These are phyloP conservation scores for Pterostichus madidus DNA, from an alignment of 2,888 invertebrate genomes.

Conservation along the genomic window DNA sequence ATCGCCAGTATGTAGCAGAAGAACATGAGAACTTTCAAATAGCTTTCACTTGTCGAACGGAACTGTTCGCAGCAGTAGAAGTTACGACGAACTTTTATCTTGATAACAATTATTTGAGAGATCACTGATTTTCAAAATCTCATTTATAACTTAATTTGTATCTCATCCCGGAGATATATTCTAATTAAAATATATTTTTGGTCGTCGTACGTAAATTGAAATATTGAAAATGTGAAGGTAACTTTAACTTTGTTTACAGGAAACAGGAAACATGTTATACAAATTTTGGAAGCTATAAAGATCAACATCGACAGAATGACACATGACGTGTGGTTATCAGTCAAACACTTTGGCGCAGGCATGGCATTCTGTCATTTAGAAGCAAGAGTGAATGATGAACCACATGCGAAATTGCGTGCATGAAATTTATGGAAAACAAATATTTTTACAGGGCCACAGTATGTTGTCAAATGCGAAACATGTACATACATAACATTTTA, in stretches of 20 bases:
- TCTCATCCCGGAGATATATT: too few species aligned
- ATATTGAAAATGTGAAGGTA: too few species aligned
- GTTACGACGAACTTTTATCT: too few species aligned
- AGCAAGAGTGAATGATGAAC: neutral
- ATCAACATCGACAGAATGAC: constrained; percentile 8
- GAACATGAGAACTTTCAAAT: constrained; percentile 6
- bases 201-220: too few species aligned
- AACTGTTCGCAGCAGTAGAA: neutral
- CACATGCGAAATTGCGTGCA: neutral
- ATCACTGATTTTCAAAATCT: too few species aligned
- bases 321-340: neutral
- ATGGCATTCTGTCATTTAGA: constrained; percentile 18
- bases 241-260: neutral
- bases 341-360: neutral
- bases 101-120: too few species aligned
- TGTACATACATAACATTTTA: neutral
- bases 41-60: neutral
- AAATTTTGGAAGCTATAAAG: neutral
- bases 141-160: too few species aligned
- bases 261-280: neutral
- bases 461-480: neutral
- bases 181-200: too few species aligned
- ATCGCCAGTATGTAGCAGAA: neutral
- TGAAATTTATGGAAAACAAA: constrained; percentile 10
- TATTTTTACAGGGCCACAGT: neutral